A percentile compares a stretch with the other conserved stretches of the same genome.
phyloP scores from a whole-genome alignment of 2,797 vertebrate genomes.

The Sus cebifrons region DNA sequence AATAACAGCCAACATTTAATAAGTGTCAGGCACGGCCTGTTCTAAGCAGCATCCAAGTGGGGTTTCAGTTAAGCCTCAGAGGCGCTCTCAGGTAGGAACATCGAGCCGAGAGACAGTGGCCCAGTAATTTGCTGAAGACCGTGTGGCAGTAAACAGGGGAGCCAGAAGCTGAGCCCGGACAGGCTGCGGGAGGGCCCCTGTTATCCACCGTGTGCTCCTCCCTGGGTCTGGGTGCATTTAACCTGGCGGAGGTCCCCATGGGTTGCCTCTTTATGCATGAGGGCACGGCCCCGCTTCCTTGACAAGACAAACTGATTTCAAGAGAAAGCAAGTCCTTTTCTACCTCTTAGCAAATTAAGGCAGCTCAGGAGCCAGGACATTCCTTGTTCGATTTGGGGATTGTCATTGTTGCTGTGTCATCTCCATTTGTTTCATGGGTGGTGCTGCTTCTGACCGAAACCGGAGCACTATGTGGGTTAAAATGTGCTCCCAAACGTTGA shows the following conservation, averaged over 20 bases:
- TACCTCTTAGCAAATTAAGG: neutral
- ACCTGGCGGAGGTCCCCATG: neutral
- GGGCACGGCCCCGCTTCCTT: neutral
- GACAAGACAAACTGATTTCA: neutral
- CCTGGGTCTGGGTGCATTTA: rapidly evolving
- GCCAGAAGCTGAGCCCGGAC: neutral
- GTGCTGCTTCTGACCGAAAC: rapidly evolving
- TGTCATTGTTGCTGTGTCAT: rapidly evolving
- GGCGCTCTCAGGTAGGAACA: rapidly evolving
- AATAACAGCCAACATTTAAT: rapidly evolving
- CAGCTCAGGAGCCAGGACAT: rapidly evolving
- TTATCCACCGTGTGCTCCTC: rapidly evolving
- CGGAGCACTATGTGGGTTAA: neutral
- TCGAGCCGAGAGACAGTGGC: rapidly evolving
- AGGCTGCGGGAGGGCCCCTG: rapidly evolving
- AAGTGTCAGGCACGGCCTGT: rapidly evolving
- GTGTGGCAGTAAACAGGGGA: rapidly evolving
- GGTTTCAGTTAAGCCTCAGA: rapidly evolving
- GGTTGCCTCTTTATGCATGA: neutral
- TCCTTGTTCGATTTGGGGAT: rapidly evolving
- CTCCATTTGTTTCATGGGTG: rapidly evolving
- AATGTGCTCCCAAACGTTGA: rapidly evolving
- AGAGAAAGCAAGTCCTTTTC: neutral
- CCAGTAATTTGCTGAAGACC: too few relatives aligned
- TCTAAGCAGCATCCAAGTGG: rapidly evolving